Percentiles rank a stretch among this genome's conserved stretches.
Conservation (phyloP, 2,888 invertebrate species). For the Melipona beecheii region DNA sequence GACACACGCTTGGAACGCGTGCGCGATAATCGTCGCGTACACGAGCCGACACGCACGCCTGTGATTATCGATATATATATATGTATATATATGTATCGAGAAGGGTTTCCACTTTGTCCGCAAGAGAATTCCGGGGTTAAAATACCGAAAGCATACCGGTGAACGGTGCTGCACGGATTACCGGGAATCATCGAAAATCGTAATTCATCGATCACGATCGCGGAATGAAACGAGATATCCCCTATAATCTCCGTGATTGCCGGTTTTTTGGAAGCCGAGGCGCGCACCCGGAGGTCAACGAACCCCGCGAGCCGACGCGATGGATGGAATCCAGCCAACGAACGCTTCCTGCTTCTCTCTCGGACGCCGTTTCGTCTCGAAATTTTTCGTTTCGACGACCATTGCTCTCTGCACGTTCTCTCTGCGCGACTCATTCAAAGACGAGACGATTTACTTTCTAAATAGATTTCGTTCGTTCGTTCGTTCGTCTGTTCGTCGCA, state of each 20-base stretch:
- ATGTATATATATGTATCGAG: too few species aligned
- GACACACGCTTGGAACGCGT: conserved; percentile 21
- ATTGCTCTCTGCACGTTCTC: background rate
- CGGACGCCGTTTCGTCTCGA: conserved; percentile 15
- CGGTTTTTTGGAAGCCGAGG: conserved; percentile 42
- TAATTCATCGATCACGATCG: conserved; percentile 60
- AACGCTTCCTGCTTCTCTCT: conserved; percentile 28
- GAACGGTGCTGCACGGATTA: conserved; percentile 43
- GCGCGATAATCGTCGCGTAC: conserved; percentile 54
- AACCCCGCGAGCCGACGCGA: conserved; percentile 34
- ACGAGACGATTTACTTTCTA: background rate
- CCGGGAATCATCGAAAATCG: conserved; percentile 49
- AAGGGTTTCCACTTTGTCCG: background rate
- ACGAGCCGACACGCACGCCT: background rate
- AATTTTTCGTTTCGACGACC: conserved; percentile 8
- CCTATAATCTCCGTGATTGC: conserved; percentile 60
- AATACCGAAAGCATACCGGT: conserved; percentile 18
- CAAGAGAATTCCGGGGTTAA: background rate
- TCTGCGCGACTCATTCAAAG: background rate
- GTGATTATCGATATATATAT: too few species aligned
- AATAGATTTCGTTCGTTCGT: background rate
- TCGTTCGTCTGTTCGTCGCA: too few species aligned
- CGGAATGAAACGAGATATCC: conserved; percentile 18
- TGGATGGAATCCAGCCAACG: conserved; percentile 22
- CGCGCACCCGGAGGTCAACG: conserved; percentile 38